Conservation (phyloP, 37 sponge, comb jelly and placozoan genomes). For the Ianthella basta region DNA sequence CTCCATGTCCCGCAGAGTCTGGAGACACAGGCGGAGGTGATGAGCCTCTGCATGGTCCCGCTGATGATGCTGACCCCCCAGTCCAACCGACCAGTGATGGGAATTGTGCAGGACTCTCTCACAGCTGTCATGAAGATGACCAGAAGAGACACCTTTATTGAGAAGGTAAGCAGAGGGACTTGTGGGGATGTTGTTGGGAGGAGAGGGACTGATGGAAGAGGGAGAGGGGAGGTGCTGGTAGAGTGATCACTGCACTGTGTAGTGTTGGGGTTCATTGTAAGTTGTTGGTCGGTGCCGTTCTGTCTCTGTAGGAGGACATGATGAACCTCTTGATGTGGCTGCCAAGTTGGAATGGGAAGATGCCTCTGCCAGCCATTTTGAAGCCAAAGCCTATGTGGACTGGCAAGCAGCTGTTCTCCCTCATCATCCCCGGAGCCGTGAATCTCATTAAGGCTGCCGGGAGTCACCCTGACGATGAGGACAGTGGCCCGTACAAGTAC, state of each 20-base stretch:
- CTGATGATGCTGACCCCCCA: slow-evolving; percentile 96
- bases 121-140: slow-evolving; percentile 94
- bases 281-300: background rate
- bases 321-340: slow-evolving; percentile 99
- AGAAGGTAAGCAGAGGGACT: slow-evolving; percentile 63
- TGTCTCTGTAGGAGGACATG: slow-evolving; percentile 70
- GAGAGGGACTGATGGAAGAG: too few relatives aligned
- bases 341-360: slow-evolving; percentile 95
- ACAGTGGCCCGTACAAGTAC: slow-evolving; percentile 87
- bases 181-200: too few relatives aligned
- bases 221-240: too few relatives aligned
- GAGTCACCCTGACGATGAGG: slow-evolving; percentile 94
- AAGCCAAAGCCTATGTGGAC: slow-evolving; percentile 99
- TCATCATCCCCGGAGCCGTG: slow-evolving; percentile 92
- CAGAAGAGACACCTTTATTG: slow-evolving; percentile 95
- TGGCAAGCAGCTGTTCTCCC: slow-evolving; percentile 97
- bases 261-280: too few relatives aligned
- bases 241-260: too few relatives aligned
- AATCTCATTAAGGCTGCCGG: slow-evolving; percentile 87
- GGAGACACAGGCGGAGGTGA: slow-evolving; percentile 96
- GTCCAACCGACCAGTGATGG: slow-evolving; percentile 99
- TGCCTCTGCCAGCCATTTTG: slow-evolving; percentile 96
- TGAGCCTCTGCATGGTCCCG: slow-evolving; percentile 89
- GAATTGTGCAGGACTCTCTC: slow-evolving; percentile 97
- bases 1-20: slow-evolving; percentile 97